Percentiles rank a stretch among this genome's conserved stretches.
Conservation (phyloP, 2,113 vertebrate genomes). For the Corydoras maculifer region DNA sequence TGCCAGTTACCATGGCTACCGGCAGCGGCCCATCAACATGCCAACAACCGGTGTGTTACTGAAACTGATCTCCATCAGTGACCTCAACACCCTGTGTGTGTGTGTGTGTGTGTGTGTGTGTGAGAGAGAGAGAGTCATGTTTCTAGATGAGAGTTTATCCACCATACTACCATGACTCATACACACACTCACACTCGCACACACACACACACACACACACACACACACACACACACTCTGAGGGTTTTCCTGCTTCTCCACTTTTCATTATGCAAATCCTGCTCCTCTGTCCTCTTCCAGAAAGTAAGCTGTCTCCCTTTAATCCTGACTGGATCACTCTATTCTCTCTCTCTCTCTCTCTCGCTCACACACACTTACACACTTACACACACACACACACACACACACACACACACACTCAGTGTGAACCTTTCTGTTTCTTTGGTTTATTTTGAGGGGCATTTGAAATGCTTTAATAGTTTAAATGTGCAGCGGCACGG, state of each 20-base stretch:
- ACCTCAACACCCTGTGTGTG: no score
- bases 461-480: no score
- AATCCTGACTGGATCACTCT: slow-evolving; percentile 22
- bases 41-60: no score
- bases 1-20: no score
- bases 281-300: slow-evolving; percentile 1
- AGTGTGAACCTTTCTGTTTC: no score
- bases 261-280: slow-evolving; percentile 27
- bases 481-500: no score
- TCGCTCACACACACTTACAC: slow-evolving; percentile 8
- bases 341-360: neutral
- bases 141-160: neutral
- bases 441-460: no score
- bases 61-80: no score
- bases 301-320: slow-evolving; percentile 18
- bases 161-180: neutral
- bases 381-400: neutral
- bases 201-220: slow-evolving; percentile 2
- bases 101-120: neutral
- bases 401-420: neutral
- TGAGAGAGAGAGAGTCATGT: neutral
- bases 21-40: no score
- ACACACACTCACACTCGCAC: slow-evolving; percentile 11
- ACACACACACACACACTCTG: neutral
- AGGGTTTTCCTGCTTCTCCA: slow-evolving; percentile 14